Percentiles rank a stretch among this genome's conserved stretches.
These are phyloP conservation scores for Lepus americanus DNA, from an alignment of 2,113 vertebrate genomes.

Conservation along the genomic window DNA sequence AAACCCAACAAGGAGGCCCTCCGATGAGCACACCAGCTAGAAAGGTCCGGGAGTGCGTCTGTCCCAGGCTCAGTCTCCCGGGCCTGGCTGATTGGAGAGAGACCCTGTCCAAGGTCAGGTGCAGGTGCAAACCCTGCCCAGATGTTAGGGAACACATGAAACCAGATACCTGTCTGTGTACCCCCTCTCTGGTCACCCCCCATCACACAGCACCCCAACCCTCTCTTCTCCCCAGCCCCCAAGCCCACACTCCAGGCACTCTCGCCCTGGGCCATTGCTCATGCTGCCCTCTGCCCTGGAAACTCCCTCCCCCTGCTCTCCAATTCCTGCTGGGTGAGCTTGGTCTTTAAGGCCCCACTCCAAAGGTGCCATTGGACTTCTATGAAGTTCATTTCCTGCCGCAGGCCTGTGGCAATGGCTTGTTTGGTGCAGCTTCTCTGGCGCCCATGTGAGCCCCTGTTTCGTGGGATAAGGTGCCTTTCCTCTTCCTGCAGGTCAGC, in stretches of 20 bases:
- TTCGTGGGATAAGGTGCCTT: neutral
- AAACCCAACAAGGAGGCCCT: neutral
- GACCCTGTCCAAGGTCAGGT: conserved; percentile 2
- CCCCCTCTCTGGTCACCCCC: neutral
- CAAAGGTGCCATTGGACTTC: neutral
- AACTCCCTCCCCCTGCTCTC: neutral
- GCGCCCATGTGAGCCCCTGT: neutral
- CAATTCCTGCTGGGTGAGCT: neutral
- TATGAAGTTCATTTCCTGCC: neutral
- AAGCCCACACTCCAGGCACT: neutral
- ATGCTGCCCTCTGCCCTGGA: neutral
- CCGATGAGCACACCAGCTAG: neutral
- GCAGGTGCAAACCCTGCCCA: neutral
- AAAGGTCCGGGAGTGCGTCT: neutral
- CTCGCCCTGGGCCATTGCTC: neutral
- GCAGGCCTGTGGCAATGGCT: neutral
- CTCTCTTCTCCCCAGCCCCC: neutral
- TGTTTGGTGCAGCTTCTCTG: neutral
- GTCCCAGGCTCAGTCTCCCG: neutral
- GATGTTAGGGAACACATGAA: neutral
- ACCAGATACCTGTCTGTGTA: neutral
- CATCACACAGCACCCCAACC: neutral
- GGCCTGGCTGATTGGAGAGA: neutral
- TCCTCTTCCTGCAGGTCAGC: neutral
- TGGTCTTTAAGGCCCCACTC: neutral